These are phyloP conservation scores for Istiophorus platypterus DNA, from an alignment of 2,113 vertebrate genomes.

Conservation along the genomic window DNA sequence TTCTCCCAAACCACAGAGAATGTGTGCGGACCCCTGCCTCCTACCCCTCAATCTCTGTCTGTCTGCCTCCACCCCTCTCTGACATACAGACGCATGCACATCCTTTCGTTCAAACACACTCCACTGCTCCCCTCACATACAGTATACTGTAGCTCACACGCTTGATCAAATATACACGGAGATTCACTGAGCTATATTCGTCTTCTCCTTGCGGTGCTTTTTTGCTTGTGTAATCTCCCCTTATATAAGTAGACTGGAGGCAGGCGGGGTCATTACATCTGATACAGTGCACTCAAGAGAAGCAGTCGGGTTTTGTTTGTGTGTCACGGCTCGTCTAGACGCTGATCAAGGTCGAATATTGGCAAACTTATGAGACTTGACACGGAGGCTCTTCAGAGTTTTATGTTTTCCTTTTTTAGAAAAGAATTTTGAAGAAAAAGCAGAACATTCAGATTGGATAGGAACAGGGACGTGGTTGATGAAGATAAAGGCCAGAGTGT, in stretches of 20 bases:
- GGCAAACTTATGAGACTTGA: constrained; percentile 52
- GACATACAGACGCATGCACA: constrained; percentile 61
- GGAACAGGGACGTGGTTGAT: constrained; percentile 9
- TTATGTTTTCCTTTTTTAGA: not conserved
- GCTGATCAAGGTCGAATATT: constrained; percentile 62
- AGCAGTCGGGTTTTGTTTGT: constrained; percentile 46
- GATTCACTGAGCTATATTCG: constrained; percentile 68
- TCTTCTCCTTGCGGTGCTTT: constrained; percentile 47
- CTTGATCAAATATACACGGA: constrained; percentile 69
- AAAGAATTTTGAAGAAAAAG: constrained; percentile 11
- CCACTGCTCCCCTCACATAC: constrained; percentile 35
- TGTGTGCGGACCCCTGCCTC: constrained; percentile 35
- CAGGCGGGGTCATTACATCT: constrained; percentile 66
- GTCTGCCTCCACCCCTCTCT: constrained; percentile 49
- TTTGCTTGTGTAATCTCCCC: constrained; percentile 75
- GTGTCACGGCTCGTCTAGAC: constrained; percentile 73
- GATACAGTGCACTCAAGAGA: constrained; percentile 45
- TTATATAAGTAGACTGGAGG: constrained; percentile 77
- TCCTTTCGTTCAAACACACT: constrained; percentile 59
- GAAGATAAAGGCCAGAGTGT: constrained; percentile 2
- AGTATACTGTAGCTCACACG: constrained; percentile 53
- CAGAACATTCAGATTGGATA: not conserved
- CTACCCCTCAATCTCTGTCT: constrained; percentile 37
- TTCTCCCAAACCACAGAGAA: constrained; percentile 29
- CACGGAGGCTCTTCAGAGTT: constrained; percentile 39